Evolutionary conservation across 2,888 invertebrate species (phyloP).

Genomic region (Agrilus cyanescens): DNA sequence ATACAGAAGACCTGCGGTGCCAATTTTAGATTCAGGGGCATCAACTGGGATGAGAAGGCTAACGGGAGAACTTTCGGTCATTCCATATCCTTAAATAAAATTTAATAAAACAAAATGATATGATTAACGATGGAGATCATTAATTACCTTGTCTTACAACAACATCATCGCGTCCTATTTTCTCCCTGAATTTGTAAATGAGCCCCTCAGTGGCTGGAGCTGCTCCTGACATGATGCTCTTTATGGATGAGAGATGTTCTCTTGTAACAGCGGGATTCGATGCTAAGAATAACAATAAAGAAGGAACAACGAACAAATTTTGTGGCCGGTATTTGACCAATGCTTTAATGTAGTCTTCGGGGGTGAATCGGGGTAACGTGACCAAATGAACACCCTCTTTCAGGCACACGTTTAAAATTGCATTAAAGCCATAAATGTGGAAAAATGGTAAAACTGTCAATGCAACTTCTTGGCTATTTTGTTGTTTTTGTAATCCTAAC

Average conservation of each 20-base stretch:
- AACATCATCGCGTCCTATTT: constrained; percentile 35
- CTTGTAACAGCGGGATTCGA: constrained; percentile 56
- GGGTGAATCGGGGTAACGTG: constrained; percentile 60
- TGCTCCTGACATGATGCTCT: constrained; percentile 57
- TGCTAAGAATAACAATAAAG: constrained; percentile 61
- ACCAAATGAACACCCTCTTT: constrained; percentile 49
- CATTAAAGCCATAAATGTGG: constrained; percentile 67
- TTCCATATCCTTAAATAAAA: constrained; percentile 45
- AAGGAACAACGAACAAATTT: constrained; percentile 62
- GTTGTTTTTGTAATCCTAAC: constrained; percentile 26
- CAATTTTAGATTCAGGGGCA: constrained; percentile 49
- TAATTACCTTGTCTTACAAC: constrained; percentile 30
- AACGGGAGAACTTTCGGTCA: constrained; percentile 60
- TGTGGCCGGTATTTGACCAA: constrained; percentile 48
- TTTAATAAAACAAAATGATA: background rate
- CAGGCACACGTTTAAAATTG: constrained; percentile 50
- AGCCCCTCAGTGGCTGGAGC: constrained; percentile 58
- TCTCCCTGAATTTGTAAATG: constrained; percentile 49
- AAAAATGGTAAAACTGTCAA: constrained; percentile 63
- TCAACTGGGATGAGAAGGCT: constrained; percentile 45
- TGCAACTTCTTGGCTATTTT: constrained; percentile 39
- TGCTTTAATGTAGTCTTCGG: constrained; percentile 58
- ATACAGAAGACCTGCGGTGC: constrained; percentile 55
- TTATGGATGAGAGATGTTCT: constrained; percentile 52
- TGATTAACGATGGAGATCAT: background rate